Conservation (phyloP, 2,888 invertebrate genomes). For the Drosophila austrosaltans region DNA sequence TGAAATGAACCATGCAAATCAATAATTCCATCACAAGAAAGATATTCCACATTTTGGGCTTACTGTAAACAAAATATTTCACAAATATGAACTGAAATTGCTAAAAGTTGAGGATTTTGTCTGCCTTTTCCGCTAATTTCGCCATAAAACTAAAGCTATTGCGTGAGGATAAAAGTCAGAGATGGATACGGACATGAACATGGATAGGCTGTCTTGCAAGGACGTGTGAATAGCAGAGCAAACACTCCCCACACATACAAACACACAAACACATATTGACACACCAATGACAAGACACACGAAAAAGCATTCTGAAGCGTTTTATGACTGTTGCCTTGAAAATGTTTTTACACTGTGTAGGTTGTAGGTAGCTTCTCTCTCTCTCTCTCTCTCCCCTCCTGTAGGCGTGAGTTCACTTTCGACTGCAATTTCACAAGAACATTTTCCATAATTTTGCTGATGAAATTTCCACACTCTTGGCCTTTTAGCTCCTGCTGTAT, state of each 20-base stretch:
- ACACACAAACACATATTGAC: not conserved
- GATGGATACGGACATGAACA: slow-evolving; percentile 44
- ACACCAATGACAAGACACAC: slow-evolving; percentile 24
- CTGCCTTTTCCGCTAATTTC: slow-evolving; percentile 67
- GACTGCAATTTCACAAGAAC: slow-evolving; percentile 58
- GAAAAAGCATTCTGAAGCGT: slow-evolving; percentile 53
- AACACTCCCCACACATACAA: not conserved
- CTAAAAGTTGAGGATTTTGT: slow-evolving; percentile 44
- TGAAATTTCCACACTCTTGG: slow-evolving; percentile 61
- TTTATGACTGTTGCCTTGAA: slow-evolving; percentile 71
- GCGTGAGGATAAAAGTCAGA: slow-evolving; percentile 63
- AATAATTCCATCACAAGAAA: slow-evolving; percentile 12
- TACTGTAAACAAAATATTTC: slow-evolving; percentile 48
- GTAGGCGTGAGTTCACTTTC: slow-evolving; percentile 46
- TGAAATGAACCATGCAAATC: slow-evolving; percentile 14
- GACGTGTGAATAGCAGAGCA: slow-evolving; percentile 19
- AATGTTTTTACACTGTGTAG: slow-evolving; percentile 64
- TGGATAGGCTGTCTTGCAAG: slow-evolving; percentile 7
- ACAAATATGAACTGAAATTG: slow-evolving; percentile 47
- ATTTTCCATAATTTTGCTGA: slow-evolving; percentile 67
- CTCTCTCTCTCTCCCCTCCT: not conserved
- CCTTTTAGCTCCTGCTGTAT: slow-evolving; percentile 30
- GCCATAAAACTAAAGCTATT: slow-evolving; percentile 71
- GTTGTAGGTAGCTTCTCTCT: slow-evolving; percentile 13
- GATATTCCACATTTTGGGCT: not conserved